Percentiles rank a stretch among this genome's conserved stretches.
phyloP scores from a whole-genome alignment of 1,140 invertebrate species.

The Pinna nobilis region DNA sequence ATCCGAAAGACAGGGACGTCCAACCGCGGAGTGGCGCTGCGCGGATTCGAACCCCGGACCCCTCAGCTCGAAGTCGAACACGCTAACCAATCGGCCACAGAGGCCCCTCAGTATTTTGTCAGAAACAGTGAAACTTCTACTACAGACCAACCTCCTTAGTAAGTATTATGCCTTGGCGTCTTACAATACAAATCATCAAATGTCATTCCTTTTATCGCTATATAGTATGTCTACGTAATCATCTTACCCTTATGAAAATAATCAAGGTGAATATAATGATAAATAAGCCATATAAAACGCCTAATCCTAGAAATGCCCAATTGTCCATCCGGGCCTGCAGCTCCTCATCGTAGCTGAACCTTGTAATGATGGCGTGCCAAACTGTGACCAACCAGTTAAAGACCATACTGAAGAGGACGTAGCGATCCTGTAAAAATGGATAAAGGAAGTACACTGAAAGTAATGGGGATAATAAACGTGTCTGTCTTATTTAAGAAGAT shows the following conservation, averaged over 20 bases:
- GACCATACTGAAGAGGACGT: conserved; percentile 57
- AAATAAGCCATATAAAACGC: conserved; percentile 47
- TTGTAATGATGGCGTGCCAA: conserved; percentile 63
- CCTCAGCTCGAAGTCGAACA: too few relatives aligned
- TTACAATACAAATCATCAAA: background rate
- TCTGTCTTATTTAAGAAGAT: background rate
- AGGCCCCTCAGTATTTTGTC: too few relatives aligned
- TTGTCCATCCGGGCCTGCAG: conserved; percentile 34
- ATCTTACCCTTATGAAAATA: conserved; percentile 50
- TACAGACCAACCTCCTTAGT: too few relatives aligned
- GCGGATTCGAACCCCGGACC: too few relatives aligned
- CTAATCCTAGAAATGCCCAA: conserved; percentile 56
- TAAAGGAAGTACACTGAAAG: too few relatives aligned
- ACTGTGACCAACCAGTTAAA: conserved; percentile 61
- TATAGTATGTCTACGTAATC: too few relatives aligned
- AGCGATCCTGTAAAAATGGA: conserved; percentile 56
- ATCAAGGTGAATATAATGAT: conserved; percentile 47
- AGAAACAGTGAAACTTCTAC: too few relatives aligned
- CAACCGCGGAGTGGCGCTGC: too few relatives aligned
- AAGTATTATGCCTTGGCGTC: too few relatives aligned
- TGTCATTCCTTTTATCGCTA: too few relatives aligned
- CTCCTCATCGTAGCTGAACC: conserved; percentile 29
- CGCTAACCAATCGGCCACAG: too few relatives aligned
- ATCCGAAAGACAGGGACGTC: too few relatives aligned
- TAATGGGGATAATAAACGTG: background rate